Percentiles rank a stretch among this genome's conserved stretches.
phyloP scores from a whole-genome alignment of 53 echinoderm and acorn worm species.

The Paracentrotus lividus region DNA sequence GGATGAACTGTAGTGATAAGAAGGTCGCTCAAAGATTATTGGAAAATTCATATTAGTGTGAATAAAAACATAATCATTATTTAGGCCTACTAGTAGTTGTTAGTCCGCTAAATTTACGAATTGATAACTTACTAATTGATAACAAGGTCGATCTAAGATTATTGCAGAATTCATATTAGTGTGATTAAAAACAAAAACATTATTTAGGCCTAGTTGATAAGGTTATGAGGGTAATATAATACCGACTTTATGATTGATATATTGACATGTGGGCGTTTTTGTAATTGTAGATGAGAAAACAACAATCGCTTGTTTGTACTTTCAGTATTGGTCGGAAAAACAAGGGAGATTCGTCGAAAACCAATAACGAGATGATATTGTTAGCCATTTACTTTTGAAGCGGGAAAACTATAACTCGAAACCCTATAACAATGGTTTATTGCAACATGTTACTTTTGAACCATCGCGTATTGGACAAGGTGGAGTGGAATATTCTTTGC shows the following conservation, averaged over 20 bases:
- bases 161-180: too few species aligned
- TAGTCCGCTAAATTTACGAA: too few species aligned
- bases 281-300: background rate
- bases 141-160: too few species aligned
- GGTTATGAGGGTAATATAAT: constrained; percentile 5
- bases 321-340: background rate
- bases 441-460: background rate
- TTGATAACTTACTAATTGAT: too few species aligned
- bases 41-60: background rate
- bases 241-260: constrained; percentile 3
- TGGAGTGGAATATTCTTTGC: too few species aligned
- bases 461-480: too few species aligned
- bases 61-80: background rate
- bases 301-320: background rate
- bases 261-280: background rate
- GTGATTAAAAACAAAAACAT: background rate
- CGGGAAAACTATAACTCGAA: background rate
- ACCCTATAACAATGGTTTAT: background rate
- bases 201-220: background rate
- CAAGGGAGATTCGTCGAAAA: background rate
- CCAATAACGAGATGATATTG: background rate
- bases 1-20: too few species aligned
- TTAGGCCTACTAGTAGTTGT: too few species aligned
- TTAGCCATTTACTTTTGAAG: background rate
- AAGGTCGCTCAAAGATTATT: too few species aligned